phyloP scores from a whole-genome alignment of 2,888 invertebrate species.

The Nephrotoma flavescens region DNA sequence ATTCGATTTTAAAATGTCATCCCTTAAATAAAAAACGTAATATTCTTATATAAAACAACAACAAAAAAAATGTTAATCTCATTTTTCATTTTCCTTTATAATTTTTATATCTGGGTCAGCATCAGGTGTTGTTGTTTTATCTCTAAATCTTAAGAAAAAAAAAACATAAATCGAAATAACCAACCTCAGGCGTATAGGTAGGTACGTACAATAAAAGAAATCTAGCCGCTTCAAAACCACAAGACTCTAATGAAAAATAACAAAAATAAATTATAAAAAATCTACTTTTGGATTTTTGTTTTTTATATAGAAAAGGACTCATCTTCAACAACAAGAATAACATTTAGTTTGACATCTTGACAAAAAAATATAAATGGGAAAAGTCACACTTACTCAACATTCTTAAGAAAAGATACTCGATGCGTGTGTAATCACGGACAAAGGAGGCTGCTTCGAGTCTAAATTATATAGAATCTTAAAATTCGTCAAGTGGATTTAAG shows the following conservation, averaged over 20 bases:
- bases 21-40: background rate
- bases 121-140: constrained; percentile 4
- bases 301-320: background rate
- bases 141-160: background rate
- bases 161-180: background rate
- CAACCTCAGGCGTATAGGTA: background rate
- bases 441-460: background rate
- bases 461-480: background rate
- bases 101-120: constrained; percentile 1
- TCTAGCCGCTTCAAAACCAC: background rate
- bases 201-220: background rate
- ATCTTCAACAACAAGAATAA: background rate
- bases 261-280: background rate
- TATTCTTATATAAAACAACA: background rate
- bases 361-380: background rate
- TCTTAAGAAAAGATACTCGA: background rate
- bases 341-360: background rate
- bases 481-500: background rate
- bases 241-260: background rate
- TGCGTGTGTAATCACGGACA: background rate
- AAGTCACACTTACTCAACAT: background rate
- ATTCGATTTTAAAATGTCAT: constrained; percentile 2
- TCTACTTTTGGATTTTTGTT: background rate
- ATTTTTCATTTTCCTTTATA: background rate
- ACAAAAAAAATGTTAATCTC: background rate